Evolutionary conservation across 1,140 invertebrate genomes (phyloP).

Genomic region (Oncopodura yosiiana): DNA sequence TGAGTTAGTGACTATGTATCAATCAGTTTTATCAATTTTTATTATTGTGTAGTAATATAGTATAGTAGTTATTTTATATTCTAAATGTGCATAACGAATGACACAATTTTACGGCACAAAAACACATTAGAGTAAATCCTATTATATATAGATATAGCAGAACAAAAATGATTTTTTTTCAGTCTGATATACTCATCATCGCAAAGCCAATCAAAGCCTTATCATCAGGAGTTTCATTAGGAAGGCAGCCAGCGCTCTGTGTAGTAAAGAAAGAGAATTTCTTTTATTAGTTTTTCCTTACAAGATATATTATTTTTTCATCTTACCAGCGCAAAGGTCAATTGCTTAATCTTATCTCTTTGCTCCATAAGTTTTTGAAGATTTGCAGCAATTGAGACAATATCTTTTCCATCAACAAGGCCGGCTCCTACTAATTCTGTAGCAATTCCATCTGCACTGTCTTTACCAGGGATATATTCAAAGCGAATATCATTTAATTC

Average conservation of each 20-base stretch:
- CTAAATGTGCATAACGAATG: no score
- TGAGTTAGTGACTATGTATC: no score
- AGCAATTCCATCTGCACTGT: conserved; percentile 88
- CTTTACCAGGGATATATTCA: conserved; percentile 82
- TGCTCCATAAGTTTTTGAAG: conserved; percentile 80
- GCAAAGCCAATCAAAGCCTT: conserved; percentile 91
- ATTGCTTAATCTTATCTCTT: conserved; percentile 49
- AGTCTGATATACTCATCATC: conserved; percentile 85
- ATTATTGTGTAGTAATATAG: no score
- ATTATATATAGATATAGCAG: no score
- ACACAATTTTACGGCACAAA: no score
- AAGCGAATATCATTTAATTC: conserved; percentile 97
- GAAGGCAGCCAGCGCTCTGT: conserved; percentile 69
- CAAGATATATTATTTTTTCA: neutral
- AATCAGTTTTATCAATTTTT: no score
- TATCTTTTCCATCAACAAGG: conserved; percentile 81
- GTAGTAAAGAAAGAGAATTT: conserved; percentile 39
- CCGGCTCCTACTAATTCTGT: conserved; percentile 87
- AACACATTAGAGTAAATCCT: no score
- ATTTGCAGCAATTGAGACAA: conserved; percentile 81
- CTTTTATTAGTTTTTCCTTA: neutral
- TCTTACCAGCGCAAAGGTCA: conserved; percentile 87
- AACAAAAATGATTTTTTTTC: conserved; percentile 37
- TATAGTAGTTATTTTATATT: no score
- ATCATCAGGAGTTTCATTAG: conserved; percentile 81